Percentiles rank a stretch among this genome's conserved stretches.
Evolutionary conservation across 2,113 vertebrate species (phyloP).

Genomic region (Dasyurus viverrinus): DNA sequence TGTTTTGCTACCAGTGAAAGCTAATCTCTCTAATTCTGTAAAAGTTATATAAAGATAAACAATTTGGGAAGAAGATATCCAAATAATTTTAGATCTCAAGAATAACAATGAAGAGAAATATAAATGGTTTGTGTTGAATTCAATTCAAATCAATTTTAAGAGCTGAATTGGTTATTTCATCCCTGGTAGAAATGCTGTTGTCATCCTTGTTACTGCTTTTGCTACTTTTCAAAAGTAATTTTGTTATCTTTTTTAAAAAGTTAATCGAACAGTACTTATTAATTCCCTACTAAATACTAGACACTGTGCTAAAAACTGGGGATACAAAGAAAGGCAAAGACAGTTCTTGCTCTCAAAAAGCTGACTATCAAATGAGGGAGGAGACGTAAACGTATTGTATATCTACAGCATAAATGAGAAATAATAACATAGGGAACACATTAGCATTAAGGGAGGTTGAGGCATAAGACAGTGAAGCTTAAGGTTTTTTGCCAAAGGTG

Average conservation of each 20-base stretch:
- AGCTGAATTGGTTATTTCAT: neutral
- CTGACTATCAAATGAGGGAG: neutral
- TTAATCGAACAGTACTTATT: neutral
- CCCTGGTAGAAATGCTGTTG: neutral
- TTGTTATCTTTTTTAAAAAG: neutral
- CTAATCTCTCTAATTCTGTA: neutral
- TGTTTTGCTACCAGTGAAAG: neutral
- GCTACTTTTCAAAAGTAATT: neutral
- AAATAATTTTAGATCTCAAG: neutral
- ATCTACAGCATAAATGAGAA: neutral
- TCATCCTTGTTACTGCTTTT: neutral
- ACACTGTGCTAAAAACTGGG: neutral
- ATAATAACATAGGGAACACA: neutral
- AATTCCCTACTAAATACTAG: neutral
- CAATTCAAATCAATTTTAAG: neutral
- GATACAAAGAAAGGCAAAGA: neutral
- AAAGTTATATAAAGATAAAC: neutral
- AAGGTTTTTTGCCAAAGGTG: neutral
- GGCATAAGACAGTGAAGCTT: neutral
- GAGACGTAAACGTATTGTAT: neutral
- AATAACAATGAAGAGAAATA: neutral
- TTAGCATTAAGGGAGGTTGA: neutral
- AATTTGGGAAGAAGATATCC: neutral
- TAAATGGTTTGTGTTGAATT: slow-evolving; percentile 1
- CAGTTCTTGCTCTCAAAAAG: neutral